Evolutionary conservation across 2,113 vertebrate genomes (phyloP).

Genomic region (Charadrius vociferus): DNA sequence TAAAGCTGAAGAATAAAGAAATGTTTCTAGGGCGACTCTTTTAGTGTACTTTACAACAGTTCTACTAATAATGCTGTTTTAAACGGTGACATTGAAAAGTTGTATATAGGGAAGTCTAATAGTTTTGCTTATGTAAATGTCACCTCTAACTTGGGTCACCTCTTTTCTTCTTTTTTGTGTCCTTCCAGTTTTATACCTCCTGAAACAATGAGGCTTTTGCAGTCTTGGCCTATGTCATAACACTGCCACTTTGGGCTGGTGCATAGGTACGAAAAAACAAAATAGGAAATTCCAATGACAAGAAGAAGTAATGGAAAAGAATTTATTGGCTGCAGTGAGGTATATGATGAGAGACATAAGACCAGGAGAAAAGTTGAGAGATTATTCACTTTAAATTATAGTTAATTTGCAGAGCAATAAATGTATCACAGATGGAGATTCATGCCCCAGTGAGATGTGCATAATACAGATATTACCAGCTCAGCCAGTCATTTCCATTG

Average conservation of each 20-base stretch:
- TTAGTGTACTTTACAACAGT: neutral
- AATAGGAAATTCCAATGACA: neutral
- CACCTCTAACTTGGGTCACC: neutral
- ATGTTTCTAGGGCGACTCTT: neutral
- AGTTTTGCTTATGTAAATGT: neutral
- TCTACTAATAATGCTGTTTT: neutral
- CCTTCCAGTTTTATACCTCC: neutral
- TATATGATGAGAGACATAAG: slow-evolving; percentile 6
- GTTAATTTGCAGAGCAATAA: slow-evolving; percentile 36
- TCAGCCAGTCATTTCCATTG: neutral
- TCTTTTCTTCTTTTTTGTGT: neutral
- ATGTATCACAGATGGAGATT: slow-evolving; percentile 20
- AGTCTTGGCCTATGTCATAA: neutral
- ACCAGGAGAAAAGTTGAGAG: slow-evolving; percentile 4
- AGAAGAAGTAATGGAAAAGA: neutral
- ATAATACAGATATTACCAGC: neutral
- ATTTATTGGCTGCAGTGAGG: slow-evolving; percentile 59
- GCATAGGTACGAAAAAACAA: neutral
- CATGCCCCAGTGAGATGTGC: neutral
- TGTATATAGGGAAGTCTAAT: neutral
- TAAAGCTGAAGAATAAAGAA: neutral
- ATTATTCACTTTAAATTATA: slow-evolving; percentile 55
- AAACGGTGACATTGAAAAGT: neutral
- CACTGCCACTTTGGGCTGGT: neutral
- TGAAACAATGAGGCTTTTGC: neutral